Conservation (phyloP, 2,797 vertebrate species). For the Carduelis carduelis region DNA sequence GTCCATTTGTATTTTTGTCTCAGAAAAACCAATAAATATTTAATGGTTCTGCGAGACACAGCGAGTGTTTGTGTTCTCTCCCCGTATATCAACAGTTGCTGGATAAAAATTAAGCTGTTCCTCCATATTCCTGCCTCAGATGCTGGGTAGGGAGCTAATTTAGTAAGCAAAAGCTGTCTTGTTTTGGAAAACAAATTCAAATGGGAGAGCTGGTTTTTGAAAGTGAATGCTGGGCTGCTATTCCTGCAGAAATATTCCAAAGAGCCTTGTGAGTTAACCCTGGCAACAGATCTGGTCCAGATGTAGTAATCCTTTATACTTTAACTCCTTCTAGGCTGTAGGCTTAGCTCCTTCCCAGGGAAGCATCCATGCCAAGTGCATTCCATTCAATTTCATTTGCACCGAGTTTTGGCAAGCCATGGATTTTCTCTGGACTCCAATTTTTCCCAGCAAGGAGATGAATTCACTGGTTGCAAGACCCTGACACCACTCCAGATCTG, state of each 20-base stretch:
- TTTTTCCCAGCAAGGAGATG: background rate
- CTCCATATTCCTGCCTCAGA: background rate
- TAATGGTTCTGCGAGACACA: background rate
- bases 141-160: background rate
- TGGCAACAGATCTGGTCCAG: constrained; percentile 17
- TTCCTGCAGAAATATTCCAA: background rate
- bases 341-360: background rate
- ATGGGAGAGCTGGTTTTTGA: background rate
- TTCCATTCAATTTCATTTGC: background rate
- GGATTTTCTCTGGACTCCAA: background rate
- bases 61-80: accelerated
- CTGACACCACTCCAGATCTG: background rate
- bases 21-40: background rate
- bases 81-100: background rate
- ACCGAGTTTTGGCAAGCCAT: background rate
- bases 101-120: background rate
- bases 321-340: constrained; percentile 6
- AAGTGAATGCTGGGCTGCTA: background rate
- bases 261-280: background rate
- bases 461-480: background rate
- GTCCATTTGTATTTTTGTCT: background rate
- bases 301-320: background rate
- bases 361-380: background rate
- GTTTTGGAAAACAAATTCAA: background rate
- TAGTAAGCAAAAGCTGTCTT: background rate